Evolutionary conservation across 2,888 invertebrate genomes (phyloP).

Genomic region (Plagiodera versicolora): DNA sequence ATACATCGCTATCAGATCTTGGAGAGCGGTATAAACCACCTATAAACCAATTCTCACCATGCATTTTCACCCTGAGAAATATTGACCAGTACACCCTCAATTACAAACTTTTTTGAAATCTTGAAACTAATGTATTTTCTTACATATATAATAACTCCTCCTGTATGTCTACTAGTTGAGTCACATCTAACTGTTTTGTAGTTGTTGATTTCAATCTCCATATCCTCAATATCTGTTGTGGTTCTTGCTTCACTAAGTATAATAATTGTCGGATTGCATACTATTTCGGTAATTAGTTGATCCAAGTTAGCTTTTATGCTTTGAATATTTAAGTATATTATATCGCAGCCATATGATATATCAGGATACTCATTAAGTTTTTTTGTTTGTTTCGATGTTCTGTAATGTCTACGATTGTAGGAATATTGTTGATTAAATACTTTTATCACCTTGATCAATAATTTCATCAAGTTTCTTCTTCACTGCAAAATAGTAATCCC

Average conservation of each 20-base stretch:
- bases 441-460: neutral
- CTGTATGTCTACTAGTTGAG: slow-evolving; percentile 11
- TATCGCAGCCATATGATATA: slow-evolving; percentile 1
- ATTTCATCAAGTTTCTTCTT: neutral
- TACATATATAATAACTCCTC: slow-evolving; percentile 6
- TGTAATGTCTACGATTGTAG: slow-evolving; percentile 5
- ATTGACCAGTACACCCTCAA: slow-evolving; percentile 4
- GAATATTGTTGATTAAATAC: neutral
- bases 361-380: slow-evolving; percentile 8
- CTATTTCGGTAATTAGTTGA: slow-evolving; percentile 8
- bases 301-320: neutral
- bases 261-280: slow-evolving; percentile 5
- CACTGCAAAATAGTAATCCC: neutral
- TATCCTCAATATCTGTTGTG: slow-evolving; percentile 1
- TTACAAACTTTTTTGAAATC: slow-evolving; percentile 2
- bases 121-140: slow-evolving; percentile 6
- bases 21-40: neutral
- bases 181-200: slow-evolving; percentile 6
- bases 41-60: slow-evolving; percentile 6
- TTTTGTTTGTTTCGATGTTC: slow-evolving; percentile 2
- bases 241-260: slow-evolving; percentile 8
- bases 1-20: neutral
- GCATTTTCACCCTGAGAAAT: slow-evolving; percentile 6
- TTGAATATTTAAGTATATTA: slow-evolving; percentile 5
- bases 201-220: slow-evolving; percentile 3